A percentile compares a stretch with the other conserved stretches of the same genome.
phyloP scores from a whole-genome alignment of 2,113 vertebrate species.

The Tychaedon coryphoeus region DNA sequence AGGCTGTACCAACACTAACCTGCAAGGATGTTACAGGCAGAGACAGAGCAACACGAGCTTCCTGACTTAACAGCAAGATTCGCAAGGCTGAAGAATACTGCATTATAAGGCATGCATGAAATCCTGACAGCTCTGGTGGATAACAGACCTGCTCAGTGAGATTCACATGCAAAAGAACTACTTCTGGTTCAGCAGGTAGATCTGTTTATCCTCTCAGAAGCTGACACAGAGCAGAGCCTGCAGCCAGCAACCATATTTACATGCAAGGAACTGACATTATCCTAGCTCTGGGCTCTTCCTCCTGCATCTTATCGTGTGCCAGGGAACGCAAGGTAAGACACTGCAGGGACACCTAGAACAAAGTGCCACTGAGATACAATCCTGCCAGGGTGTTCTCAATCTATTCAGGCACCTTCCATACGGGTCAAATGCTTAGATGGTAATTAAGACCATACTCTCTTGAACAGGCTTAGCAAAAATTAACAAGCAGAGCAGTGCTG shows the following conservation, averaged over 20 bases:
- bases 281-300: neutral
- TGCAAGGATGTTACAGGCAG: neutral
- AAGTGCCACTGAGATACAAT: neutral
- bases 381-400: neutral
- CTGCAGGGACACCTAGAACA: neutral
- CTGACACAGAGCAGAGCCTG: neutral
- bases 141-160: neutral
- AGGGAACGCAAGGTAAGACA: neutral
- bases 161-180: neutral
- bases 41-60: neutral
- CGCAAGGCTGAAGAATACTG: neutral
- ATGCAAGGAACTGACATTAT: neutral
- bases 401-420: neutral
- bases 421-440: neutral
- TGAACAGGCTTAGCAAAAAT: neutral
- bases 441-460: neutral
- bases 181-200: neutral
- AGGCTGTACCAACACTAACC: neutral
- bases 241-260: neutral
- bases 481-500: neutral
- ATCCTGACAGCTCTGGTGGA: neutral
- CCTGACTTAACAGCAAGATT: neutral
- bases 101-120: neutral
- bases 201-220: neutral
- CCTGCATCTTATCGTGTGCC: rapidly evolving